phyloP scores from a whole-genome alignment of 2,888 invertebrate species.

The Mesoligia furuncula region DNA sequence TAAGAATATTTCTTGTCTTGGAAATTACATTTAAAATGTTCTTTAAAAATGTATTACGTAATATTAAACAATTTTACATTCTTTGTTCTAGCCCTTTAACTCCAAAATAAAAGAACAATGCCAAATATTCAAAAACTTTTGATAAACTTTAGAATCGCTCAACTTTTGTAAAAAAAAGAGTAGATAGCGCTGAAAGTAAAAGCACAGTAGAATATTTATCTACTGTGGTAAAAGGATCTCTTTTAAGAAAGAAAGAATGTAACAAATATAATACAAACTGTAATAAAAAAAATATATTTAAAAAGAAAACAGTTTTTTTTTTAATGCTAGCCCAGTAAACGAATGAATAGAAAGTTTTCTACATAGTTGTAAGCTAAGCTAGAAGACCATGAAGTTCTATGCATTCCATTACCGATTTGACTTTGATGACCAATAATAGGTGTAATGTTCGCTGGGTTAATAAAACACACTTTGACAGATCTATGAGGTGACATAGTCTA shows the following conservation, averaged over 20 bases:
- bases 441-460: too few relatives aligned
- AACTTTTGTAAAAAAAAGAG: too few relatives aligned
- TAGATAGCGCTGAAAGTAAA: background rate
- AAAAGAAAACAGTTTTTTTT: too few relatives aligned
- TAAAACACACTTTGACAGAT: too few relatives aligned
- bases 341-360: background rate
- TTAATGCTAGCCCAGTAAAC: fast-evolving
- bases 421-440: background rate
- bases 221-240: too few relatives aligned
- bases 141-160: background rate
- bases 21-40: background rate
- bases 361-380: background rate
- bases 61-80: background rate
- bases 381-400: background rate
- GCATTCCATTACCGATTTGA: background rate
- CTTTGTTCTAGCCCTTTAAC: background rate
- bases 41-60: background rate
- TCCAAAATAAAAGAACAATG: too few relatives aligned
- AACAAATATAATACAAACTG: too few relatives aligned
- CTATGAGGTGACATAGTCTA: too few relatives aligned
- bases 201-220: too few relatives aligned
- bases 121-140: background rate
- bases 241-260: background rate
- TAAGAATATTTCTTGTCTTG: background rate
- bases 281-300: background rate